Evolutionary conservation across 2,888 invertebrate genomes (phyloP).

Genomic region (Drosophila rellima): DNA sequence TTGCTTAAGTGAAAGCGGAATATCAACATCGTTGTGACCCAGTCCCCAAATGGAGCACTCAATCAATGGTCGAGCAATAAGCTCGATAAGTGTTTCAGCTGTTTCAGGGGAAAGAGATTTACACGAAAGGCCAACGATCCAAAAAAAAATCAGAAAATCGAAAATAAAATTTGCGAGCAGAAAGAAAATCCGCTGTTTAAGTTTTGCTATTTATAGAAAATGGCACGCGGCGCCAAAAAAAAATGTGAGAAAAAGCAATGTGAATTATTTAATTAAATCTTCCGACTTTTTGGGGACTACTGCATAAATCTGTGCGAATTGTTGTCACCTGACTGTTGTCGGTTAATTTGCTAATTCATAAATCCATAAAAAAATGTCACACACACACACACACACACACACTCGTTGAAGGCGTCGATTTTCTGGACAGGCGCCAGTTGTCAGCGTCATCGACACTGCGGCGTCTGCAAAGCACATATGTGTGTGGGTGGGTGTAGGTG

Average conservation of each 20-base stretch:
- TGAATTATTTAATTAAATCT: constrained; percentile 7
- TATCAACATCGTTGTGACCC: background rate
- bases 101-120: background rate
- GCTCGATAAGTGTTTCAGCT: background rate
- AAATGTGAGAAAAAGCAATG: background rate
- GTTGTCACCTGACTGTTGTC: constrained; percentile 67
- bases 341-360: constrained; percentile 66
- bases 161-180: constrained; percentile 20
- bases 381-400: constrained; percentile 1
- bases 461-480: constrained; percentile 31
- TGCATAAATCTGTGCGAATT: constrained; percentile 2
- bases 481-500: background rate
- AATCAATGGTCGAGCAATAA: constrained; percentile 3
- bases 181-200: constrained; percentile 8
- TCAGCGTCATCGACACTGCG: constrained; percentile 23
- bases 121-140: constrained; percentile 43
- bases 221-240: constrained; percentile 52
- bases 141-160: constrained; percentile 22
- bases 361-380: constrained; percentile 16
- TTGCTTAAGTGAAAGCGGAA: background rate
- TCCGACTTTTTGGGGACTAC: background rate
- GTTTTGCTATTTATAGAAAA: constrained; percentile 53
- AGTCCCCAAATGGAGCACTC: constrained; percentile 15
- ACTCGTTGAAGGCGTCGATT: constrained; percentile 3
- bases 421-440: constrained; percentile 33